phyloP scores from a whole-genome alignment of 2,797 vertebrate species.

The Sciurus carolinensis region DNA sequence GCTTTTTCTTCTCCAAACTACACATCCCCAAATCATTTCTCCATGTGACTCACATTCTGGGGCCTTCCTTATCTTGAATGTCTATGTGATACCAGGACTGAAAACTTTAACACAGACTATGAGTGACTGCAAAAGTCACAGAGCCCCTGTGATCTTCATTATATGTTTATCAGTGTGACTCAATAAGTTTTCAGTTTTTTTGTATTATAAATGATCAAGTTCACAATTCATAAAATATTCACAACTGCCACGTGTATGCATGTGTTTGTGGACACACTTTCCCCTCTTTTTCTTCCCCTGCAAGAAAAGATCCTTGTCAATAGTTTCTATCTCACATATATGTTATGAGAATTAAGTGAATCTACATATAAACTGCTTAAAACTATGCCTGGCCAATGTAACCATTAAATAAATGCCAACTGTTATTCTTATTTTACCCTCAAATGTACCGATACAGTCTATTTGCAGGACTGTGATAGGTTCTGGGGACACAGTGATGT shows the following conservation, averaged over 20 bases:
- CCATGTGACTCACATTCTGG: not conserved
- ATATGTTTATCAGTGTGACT: not conserved
- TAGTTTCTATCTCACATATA: not conserved
- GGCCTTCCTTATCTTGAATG: not conserved
- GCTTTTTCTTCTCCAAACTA: conserved; percentile 32
- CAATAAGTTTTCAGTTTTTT: not conserved
- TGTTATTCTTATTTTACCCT: not conserved
- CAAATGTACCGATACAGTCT: not conserved
- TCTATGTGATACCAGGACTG: not conserved
- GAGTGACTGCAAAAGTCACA: not conserved
- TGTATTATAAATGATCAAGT: not conserved
- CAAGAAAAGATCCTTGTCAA: not conserved
- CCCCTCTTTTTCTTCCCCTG: not conserved
- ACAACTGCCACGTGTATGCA: not conserved
- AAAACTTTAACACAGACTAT: not conserved
- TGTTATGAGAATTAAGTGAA: not conserved
- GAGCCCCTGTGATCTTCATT: not conserved
- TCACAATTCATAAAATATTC: not conserved
- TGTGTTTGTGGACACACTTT: not conserved
- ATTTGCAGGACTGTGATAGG: not conserved
- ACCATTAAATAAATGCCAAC: not conserved
- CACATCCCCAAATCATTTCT: not conserved
- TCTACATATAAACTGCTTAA: not conserved
- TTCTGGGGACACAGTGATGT: not conserved
- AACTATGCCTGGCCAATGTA: not conserved